Evolutionary conservation across 2,888 invertebrate species (phyloP), one percentile per base, ranked within the genome.

Genomic region (Seladonia tumulorum): DNA sequence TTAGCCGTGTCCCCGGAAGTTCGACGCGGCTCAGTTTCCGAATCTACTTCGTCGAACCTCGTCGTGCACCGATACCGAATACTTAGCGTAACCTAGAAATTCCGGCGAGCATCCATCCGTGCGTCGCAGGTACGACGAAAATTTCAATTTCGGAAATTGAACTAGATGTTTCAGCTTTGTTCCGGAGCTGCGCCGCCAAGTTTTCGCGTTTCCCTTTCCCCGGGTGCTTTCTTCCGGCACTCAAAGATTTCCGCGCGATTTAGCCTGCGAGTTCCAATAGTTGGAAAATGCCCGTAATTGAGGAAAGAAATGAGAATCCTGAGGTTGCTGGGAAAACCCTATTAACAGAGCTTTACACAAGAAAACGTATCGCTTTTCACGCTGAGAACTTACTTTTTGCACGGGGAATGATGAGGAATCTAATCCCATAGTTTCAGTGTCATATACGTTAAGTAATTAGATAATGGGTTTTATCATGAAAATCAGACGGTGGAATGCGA

Each of bases 191-290:
- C 45, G n/a, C n/a, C 74, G n/a, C 18, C 60, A 85, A 83, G 47
- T 83, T 83, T 71, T 60, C 74, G 73, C 49, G 57, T 84, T 84
- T 82, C 63, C 75, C 70, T 75, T 47, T 47, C 53, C 16, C 4
- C 8, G 2, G 22, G 4, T 7, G 7, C 7, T 35, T 66, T 66
- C 66, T 66, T 35, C 8, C 35, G 29, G 16, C 25, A 47, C 68
- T 79, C 25, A 29, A 76, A 77, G 16, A 72, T 47, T 75, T 85
- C 53, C 71, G 35, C 39, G 39, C 53, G 83, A 75, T 72, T 78
- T 78, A 76, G 18, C 35, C 47, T 2, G 18, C 45, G 25, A 22
- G 60, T 7, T 63, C 63, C 63, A 39, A 76, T 53, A 12, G 45
- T 35, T 29, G 63, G 49, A 53, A 76, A 76, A 72, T 76, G 63